Base-by-base conservation (phyloP, 2,113 vertebrate genomes). In the Syngnathus floridae region DNA sequence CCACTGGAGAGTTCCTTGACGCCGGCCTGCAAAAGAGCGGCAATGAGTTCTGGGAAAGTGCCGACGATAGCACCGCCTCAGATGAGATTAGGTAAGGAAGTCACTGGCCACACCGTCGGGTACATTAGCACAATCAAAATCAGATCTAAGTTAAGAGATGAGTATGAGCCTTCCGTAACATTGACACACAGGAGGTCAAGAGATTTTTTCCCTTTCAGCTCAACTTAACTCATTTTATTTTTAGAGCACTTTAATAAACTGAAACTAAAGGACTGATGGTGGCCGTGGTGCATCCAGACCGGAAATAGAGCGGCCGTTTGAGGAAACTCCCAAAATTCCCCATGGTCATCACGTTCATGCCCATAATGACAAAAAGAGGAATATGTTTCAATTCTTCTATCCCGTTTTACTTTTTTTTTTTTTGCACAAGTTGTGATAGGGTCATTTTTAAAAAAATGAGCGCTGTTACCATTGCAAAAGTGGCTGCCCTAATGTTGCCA, bases 1-100 rank as follows among this genome's bases (percentile, higher is more conserved):
- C 96, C 62, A 99, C 96, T 1, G 97, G 97, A 46, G 92, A 94
- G 46, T 99, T 98, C 76, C 86, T 99, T 54, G 95, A 98, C 51
- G 90, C 86, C 0, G 95, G 95, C 61, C 84, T 97, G 9, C 93
- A 93, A 80, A 93, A 94, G 76, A 96, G 94, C 78, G 95, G 92
- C 22, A 93, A 95, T 57, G 93, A 95, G 66, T 94, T 97, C 71
- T 95, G 94, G 94, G 93, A 92, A 82, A 93, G 91, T 64, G 92
- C 94, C 0, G 95, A 98, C 52, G 95, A 97, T 69, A 94, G 92
- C 82, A 90, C 89, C 0, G 94, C 93, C 10, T 97, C 95, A 1
- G 97, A 99, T 72, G 97, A 98, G 77, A 97, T 98, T 78, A 94
- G 97, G 97, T 98, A 71, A 62, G 2, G 5, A 1, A 12, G 54